phyloP scores from a whole-genome alignment of 2,113 vertebrate genomes.

The Microtus montanus region DNA sequence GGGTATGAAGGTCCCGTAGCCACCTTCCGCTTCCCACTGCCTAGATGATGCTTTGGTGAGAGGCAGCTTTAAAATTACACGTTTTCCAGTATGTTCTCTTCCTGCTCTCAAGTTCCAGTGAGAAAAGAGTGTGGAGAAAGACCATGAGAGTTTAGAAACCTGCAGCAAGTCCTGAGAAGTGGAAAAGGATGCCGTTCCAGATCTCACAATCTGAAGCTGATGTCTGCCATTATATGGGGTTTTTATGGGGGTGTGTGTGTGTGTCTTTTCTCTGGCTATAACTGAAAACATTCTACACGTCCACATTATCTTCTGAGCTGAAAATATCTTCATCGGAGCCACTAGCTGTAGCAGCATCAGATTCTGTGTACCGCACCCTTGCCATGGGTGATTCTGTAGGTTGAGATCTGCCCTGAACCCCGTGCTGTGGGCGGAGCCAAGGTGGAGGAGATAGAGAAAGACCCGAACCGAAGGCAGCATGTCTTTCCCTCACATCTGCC shows the following conservation, averaged over 20 bases:
- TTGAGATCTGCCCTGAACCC: neutral
- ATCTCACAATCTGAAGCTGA: neutral
- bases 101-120: neutral
- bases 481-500: neutral
- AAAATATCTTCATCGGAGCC: neutral
- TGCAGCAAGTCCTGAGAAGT: neutral
- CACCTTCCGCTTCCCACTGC: neutral
- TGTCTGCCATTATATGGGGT: neutral
- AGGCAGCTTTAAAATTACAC: neutral
- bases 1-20: neutral
- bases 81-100: neutral
- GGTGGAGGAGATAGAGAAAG: neutral
- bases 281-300: neutral
- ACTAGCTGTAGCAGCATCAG: neutral
- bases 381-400: neutral
- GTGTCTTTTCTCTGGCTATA: neutral
- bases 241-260: too few relatives aligned
- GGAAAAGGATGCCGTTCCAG: neutral
- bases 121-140: neutral
- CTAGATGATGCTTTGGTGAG: neutral
- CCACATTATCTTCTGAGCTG: neutral
- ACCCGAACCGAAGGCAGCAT: neutral
- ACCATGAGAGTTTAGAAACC: neutral
- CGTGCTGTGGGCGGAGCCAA: neutral
- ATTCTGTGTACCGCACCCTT: accelerated